Base-by-base conservation (phyloP, 2,888 invertebrate genomes). In the Pseudococcus longispinus region DNA sequence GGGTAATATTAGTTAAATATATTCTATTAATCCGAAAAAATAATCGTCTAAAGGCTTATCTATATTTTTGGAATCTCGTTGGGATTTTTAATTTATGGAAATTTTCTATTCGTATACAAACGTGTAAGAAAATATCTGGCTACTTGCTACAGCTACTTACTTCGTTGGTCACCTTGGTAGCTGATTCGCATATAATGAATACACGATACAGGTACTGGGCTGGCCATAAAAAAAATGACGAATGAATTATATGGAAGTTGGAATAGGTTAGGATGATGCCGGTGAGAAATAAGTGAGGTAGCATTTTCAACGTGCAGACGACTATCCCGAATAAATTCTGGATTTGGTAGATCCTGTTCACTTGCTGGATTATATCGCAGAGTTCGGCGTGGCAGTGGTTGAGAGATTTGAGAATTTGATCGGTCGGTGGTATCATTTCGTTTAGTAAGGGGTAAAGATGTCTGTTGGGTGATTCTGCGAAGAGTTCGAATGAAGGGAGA, bases 251-350 rank as follows among this genome's bases (percentile, higher is more conserved):
- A 23, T 46, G 83, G 46, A 88, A 88, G 46, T 88, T 88, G 13
- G 88, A 88, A 86, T 88, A 88, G 3, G 88, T 88, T 37, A 88
- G 74, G 74, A 83, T 87, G 82, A 88, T 88, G 15, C 88, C 88
- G 23, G 88, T 87, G 8, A 88, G 87, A 77, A 88, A 88, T 13
- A 88, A 44, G 46, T 88, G 88, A 0, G 88, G 88, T 29, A 88
- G 44, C 83, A 88, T 85, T 29, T 87, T 85, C 83, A 88, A 20
- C 23, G 87, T 60, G 20, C 87, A 88, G 26, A 65, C 77, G 46
- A 87, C 84, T 23, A 88, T 77, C 44, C 65, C 85, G 51, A 88
- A 80, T 60, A 88, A 86, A 26, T 88, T 88, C 65, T 88, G 88
- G n/a, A 88, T 83, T 23, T 88, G 88, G 74, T 88, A 88, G 20